phyloP scores from a whole-genome alignment of 1,140 invertebrate species.

The Heliconius himera region DNA sequence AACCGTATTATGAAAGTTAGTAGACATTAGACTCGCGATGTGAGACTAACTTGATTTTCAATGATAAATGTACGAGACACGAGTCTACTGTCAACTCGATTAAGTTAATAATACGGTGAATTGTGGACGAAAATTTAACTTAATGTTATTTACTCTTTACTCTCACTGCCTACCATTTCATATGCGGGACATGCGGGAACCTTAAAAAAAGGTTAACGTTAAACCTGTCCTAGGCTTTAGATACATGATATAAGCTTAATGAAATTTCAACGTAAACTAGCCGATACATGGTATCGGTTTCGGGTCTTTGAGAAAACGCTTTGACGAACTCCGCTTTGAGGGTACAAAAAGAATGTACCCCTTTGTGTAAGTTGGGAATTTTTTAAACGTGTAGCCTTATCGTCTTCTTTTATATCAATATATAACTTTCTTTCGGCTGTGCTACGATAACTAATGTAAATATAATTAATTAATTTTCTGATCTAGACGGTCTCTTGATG shows the following conservation, averaged over 20 bases:
- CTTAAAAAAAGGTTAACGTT: neutral
- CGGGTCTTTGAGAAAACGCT: constrained; percentile 34
- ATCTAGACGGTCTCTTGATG: too few species aligned
- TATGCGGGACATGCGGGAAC: neutral
- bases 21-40: constrained; percentile 27
- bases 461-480: neutral
- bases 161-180: neutral
- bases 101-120: constrained; percentile 57
- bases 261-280: constrained; percentile 39
- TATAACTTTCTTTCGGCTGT: neutral
- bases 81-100: constrained; percentile 52
- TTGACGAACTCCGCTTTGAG: constrained; percentile 38
- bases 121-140: constrained; percentile 22
- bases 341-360: constrained; percentile 33
- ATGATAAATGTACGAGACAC: constrained; percentile 52
- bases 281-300: constrained; percentile 35
- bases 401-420: neutral
- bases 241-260: constrained; percentile 29
- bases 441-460: neutral
- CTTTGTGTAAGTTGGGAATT: constrained; percentile 28
- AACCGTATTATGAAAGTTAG: constrained; percentile 32
- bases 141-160: too few species aligned
- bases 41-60: constrained; percentile 34
- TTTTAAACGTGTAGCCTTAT: constrained; percentile 11
- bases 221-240: constrained; percentile 9